A percentile compares a stretch with the other conserved stretches of the same genome.
phyloP scores from a whole-genome alignment of 2,888 invertebrate genomes.

The Drosophila prolongata region DNA sequence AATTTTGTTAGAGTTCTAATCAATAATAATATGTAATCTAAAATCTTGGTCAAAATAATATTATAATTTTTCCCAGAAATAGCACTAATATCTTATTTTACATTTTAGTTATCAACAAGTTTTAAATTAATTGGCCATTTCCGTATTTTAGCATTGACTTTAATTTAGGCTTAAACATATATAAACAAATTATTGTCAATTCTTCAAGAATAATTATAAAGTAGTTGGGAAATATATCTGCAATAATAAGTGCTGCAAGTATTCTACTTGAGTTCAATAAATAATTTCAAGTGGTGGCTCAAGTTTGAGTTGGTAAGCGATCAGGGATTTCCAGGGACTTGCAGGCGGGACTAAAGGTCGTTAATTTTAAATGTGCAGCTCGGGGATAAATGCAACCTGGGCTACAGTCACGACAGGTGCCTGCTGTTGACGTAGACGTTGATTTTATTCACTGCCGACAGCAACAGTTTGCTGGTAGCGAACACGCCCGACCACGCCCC shows the following conservation, averaged over 20 bases:
- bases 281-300: conserved; percentile 11
- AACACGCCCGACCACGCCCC: conserved; percentile 18
- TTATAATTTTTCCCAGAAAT: no score
- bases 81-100: no score
- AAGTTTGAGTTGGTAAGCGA: conserved; percentile 5
- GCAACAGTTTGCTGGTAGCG: conserved; percentile 70
- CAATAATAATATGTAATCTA: no score
- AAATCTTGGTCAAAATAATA: no score
- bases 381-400: conserved; percentile 31
- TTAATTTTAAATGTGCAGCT: conserved; percentile 30
- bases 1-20: no score
- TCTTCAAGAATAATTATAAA: no score
- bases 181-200: no score
- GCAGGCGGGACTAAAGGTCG: conserved; percentile 9
- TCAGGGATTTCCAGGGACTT: conserved; percentile 7
- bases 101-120: no score
- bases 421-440: conserved; percentile 54
- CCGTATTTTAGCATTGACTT: no score
- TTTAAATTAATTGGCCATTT: no score
- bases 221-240: no score
- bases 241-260: background rate
- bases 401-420: conserved; percentile 19
- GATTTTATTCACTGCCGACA: conserved; percentile 72
- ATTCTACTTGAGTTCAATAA: background rate
- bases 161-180: no score